phyloP scores from a whole-genome alignment of 2,888 invertebrate species.

The Drepanosiphum platanoidis region DNA sequence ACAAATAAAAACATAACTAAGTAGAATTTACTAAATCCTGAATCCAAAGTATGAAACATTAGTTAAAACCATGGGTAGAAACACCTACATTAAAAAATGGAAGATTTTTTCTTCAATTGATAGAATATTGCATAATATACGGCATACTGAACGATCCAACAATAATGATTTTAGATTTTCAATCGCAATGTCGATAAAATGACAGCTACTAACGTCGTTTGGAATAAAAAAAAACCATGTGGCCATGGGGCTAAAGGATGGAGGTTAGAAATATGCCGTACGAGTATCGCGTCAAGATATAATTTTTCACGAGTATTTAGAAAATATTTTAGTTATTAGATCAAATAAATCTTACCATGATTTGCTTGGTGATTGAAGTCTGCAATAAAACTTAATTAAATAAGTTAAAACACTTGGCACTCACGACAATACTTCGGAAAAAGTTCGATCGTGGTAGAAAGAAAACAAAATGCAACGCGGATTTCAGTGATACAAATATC shows the following conservation, averaged over 20 bases:
- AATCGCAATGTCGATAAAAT: background rate
- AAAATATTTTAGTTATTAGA: background rate
- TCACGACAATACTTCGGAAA: background rate
- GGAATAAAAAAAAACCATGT: constrained; percentile 36
- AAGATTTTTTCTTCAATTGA: too few species aligned
- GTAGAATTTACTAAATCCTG: too few species aligned
- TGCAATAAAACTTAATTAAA: background rate
- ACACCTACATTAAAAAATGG: too few species aligned
- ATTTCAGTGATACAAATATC: background rate
- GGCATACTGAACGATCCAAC: background rate
- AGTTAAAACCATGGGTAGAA: too few species aligned
- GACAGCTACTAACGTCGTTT: background rate
- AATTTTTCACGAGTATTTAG: background rate
- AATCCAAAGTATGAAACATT: too few species aligned
- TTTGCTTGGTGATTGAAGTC: background rate
- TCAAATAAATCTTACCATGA: constrained; percentile 42
- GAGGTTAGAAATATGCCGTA: constrained; percentile 4
- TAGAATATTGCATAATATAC: too few species aligned
- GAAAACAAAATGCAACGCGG: constrained; percentile 39
- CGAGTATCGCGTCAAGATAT: background rate
- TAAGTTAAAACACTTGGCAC: background rate
- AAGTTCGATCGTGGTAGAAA: background rate
- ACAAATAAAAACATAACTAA: too few species aligned
- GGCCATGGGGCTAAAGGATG: background rate
- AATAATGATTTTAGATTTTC: background rate